Conservation (phyloP, 1,140 invertebrate genomes). For the Sycophila sp. region DNA sequence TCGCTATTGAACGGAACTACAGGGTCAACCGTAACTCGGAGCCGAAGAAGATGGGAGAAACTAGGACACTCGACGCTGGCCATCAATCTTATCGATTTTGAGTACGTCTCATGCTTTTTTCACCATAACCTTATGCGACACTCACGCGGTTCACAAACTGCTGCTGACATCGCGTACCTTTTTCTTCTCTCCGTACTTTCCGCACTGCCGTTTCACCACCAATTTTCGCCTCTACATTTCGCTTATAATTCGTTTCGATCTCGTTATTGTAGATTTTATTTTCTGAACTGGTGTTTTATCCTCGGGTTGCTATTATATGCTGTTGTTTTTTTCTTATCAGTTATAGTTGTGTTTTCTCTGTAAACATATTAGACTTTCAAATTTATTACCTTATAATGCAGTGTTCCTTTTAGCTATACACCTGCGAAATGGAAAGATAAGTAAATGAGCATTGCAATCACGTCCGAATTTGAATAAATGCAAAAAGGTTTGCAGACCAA, state of each 20-base stretch:
- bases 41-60: slow-evolving; percentile 8
- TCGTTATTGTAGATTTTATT: slow-evolving; percentile 35
- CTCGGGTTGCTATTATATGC: slow-evolving; percentile 41
- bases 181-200: too few relatives aligned
- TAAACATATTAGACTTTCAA: background rate
- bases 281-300: slow-evolving; percentile 55
- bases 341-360: slow-evolving; percentile 20
- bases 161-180: too few relatives aligned
- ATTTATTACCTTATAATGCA: background rate
- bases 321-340: slow-evolving; percentile 24
- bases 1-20: background rate
- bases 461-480: background rate
- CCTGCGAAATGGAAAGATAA: background rate
- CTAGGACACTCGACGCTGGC: slow-evolving; percentile 10
- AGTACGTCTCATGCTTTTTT: background rate
- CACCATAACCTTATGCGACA: too few relatives aligned
- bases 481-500: slow-evolving; percentile 13
- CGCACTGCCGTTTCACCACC: too few relatives aligned
- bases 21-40: background rate
- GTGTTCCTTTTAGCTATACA: too few relatives aligned
- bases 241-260: slow-evolving; percentile 12
- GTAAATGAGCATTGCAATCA: background rate
- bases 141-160: too few relatives aligned
- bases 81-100: background rate
- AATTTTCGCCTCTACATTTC: background rate